Conservation (phyloP, 2,797 vertebrate genomes). For the Syngnathus rostellatus region DNA sequence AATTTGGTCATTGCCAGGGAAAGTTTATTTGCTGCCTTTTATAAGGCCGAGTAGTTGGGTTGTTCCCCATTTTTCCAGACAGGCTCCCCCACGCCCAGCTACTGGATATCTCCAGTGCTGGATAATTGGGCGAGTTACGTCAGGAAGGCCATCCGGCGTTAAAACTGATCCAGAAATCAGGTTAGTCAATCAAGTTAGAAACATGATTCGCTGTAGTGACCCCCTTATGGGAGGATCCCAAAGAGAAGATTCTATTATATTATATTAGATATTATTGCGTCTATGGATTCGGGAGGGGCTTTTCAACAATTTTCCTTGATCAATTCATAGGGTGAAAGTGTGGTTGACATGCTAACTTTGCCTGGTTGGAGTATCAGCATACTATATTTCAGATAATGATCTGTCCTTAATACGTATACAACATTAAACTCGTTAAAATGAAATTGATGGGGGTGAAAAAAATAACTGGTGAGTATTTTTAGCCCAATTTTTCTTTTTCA, state of each 20-base stretch:
- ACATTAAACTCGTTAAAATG: background rate
- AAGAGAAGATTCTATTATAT: background rate
- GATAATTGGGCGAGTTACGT: background rate
- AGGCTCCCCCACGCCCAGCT: background rate
- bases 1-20: background rate
- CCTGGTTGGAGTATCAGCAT: background rate
- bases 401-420: background rate
- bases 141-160: background rate
- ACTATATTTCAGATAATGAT: background rate
- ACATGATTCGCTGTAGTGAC: background rate
- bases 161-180: background rate
- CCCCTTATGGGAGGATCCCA: background rate
- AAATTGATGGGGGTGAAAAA: background rate
- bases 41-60: background rate
- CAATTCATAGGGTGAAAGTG: background rate
- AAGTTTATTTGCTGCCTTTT: background rate
- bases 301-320: background rate
- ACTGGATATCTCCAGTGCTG: background rate
- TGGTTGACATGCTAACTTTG: background rate
- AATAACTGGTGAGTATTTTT: background rate
- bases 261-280: background rate
- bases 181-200: conserved; percentile 4
- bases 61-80: background rate
- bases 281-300: background rate
- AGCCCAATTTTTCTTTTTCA: background rate